Percentiles rank a stretch among this genome's conserved stretches.
Evolutionary conservation across 2,113 vertebrate genomes (phyloP).

Genomic region (Phaethornis superciliosus): DNA sequence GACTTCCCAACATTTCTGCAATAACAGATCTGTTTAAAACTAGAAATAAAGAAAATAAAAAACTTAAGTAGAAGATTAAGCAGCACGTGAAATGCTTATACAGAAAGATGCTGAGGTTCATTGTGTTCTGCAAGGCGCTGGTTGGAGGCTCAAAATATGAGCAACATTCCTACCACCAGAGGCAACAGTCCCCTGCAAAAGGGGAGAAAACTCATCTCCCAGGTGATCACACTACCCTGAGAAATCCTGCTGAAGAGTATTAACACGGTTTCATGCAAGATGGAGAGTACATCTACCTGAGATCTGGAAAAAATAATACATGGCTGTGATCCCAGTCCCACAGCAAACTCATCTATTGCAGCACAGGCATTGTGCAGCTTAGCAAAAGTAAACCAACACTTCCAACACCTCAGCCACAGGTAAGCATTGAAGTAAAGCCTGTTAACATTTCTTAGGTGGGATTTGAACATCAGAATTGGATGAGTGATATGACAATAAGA

Average conservation of each 20-base stretch:
- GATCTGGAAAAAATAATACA: neutral
- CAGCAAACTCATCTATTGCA: neutral
- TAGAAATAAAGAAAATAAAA: neutral
- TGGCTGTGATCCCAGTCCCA: neutral
- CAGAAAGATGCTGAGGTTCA: slow-evolving; percentile 17
- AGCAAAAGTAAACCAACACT: neutral
- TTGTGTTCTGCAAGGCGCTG: neutral
- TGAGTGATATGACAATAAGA: neutral
- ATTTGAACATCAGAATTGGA: neutral
- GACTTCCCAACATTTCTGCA: slow-evolving; percentile 22
- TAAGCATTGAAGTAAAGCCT: neutral
- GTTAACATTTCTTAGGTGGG: slow-evolving; percentile 5
- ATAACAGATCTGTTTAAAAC: slow-evolving; percentile 16
- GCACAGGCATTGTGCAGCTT: neutral
- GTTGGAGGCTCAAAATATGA: slow-evolving; percentile 37
- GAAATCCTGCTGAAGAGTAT: neutral
- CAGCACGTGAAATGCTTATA: slow-evolving; percentile 7
- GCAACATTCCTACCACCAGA: slow-evolving; percentile 24
- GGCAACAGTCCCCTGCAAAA: slow-evolving; percentile 28
- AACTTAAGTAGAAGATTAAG: neutral
- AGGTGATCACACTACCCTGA: neutral
- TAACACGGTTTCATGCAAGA: neutral
- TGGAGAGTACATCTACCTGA: neutral
- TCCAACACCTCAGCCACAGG: slow-evolving; percentile 2
- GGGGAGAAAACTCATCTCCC: neutral